These are phyloP conservation scores for Thereva nobilitata DNA, from an alignment of 2,888 invertebrate species.

Conservation along the genomic window DNA sequence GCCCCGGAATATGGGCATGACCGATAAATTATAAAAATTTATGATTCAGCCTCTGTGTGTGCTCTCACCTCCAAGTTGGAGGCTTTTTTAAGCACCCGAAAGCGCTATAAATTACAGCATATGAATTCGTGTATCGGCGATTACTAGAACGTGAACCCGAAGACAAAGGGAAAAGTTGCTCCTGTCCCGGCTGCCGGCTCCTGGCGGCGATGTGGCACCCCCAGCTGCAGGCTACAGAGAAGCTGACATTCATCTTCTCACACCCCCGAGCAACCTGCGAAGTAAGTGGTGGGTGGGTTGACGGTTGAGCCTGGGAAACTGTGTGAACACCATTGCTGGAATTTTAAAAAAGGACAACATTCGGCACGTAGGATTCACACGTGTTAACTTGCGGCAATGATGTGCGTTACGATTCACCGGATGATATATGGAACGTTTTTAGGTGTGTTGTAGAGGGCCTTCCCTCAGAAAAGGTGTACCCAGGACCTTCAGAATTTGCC, in stretches of 20 bases:
- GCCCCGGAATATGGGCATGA: slow-evolving; percentile 20
- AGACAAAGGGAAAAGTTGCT: slow-evolving; percentile 21
- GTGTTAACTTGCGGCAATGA: slow-evolving; percentile 6
- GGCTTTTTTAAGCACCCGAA: slow-evolving; percentile 26
- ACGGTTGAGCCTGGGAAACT: too few species aligned
- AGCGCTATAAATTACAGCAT: slow-evolving; percentile 29
- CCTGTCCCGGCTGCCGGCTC: slow-evolving; percentile 7
- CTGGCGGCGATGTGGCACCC: too few species aligned
- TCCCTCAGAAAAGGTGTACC: too few species aligned
- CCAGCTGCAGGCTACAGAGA: too few species aligned
- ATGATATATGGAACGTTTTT: background rate
- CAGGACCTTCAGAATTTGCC: too few species aligned
- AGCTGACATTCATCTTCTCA: too few species aligned
- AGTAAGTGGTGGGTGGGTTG: too few species aligned
- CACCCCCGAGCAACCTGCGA: too few species aligned
- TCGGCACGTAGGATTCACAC: slow-evolving; percentile 1
- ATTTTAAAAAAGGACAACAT: background rate
- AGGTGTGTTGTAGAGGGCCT: background rate
- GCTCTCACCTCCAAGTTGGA: background rate
- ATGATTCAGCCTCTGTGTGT: slow-evolving; percentile 18
- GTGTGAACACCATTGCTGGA: too few species aligned
- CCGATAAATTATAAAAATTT: slow-evolving; percentile 36
- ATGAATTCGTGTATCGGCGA: slow-evolving; percentile 33
- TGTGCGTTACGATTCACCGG: background rate
- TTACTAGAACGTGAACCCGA: slow-evolving; percentile 25